Percentiles rank a stretch among this genome's conserved stretches.
Conservation (phyloP, 2,113 vertebrate genomes). For the Uropsilus gracilis region DNA sequence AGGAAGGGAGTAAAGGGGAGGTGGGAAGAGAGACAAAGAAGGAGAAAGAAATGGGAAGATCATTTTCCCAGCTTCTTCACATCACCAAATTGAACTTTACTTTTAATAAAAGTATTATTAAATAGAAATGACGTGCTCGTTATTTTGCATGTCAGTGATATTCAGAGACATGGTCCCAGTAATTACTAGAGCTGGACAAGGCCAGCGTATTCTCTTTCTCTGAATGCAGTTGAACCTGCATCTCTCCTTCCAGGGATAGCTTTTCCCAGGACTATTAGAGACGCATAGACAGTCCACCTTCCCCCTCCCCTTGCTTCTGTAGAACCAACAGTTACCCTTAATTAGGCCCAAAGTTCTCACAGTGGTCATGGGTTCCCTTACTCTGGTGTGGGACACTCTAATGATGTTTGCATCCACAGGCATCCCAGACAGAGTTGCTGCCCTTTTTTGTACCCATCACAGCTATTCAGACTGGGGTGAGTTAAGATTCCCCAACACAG, state of each 20-base stretch:
- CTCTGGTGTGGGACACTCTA: neutral
- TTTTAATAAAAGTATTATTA: slow-evolving; percentile 77
- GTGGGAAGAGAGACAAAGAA: neutral
- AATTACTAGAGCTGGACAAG: slow-evolving; percentile 49
- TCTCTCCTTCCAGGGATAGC: neutral
- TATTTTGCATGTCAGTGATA: slow-evolving; percentile 62
- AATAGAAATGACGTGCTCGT: slow-evolving; percentile 58
- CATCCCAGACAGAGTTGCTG: neutral
- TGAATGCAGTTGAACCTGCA: neutral
- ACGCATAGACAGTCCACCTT: neutral
- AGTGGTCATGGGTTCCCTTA: neutral
- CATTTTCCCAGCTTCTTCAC: slow-evolving; percentile 45
- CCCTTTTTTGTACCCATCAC: neutral
- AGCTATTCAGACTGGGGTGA: neutral
- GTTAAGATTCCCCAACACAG: neutral
- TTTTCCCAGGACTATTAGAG: neutral
- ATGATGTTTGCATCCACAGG: neutral
- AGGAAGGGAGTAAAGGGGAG: neutral
- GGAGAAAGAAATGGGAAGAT: neutral
- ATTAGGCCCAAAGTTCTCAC: neutral
- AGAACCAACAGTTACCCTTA: neutral
- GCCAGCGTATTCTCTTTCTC: neutral
- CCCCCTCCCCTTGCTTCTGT: neutral
- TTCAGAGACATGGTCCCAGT: slow-evolving; percentile 53
- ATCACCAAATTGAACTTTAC: slow-evolving; percentile 70